phyloP scores from a whole-genome alignment of 2,888 invertebrate genomes.

The Cephus spinipes region DNA sequence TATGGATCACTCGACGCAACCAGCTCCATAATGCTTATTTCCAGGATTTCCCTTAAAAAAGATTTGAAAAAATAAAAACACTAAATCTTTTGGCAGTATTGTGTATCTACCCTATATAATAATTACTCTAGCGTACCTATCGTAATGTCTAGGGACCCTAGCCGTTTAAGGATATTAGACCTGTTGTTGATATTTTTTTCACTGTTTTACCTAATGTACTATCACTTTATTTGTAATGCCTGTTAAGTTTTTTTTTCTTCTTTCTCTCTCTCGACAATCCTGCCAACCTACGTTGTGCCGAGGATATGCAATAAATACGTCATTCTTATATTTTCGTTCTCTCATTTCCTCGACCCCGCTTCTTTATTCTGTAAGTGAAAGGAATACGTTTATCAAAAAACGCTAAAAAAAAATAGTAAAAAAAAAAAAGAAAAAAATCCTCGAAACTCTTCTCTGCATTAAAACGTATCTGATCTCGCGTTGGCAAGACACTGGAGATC shows the following conservation, averaged over 20 bases:
- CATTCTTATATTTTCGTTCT: constrained; percentile 30
- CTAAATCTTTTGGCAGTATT: constrained; percentile 27
- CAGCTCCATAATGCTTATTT: background rate
- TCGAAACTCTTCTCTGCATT: background rate
- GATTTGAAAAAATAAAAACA: constrained; percentile 13
- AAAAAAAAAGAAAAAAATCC: background rate
- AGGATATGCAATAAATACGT: constrained; percentile 43
- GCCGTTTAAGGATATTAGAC: constrained; percentile 33
- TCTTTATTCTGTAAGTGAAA: background rate
- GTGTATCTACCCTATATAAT: constrained; percentile 37
- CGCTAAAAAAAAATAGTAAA: background rate
- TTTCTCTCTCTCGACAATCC: constrained; percentile 25
- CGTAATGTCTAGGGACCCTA: constrained; percentile 32
- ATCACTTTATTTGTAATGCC: constrained; percentile 33
- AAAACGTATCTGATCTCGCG: background rate
- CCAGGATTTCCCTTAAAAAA: constrained; percentile 8
- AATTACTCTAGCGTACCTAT: constrained; percentile 32
- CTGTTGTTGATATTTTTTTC: constrained; percentile 45
- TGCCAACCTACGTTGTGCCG: constrained; percentile 31
- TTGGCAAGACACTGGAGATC: background rate
- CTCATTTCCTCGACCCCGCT: background rate
- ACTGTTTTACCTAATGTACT: constrained; percentile 37
- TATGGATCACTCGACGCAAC: background rate
- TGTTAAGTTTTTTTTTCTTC: constrained; percentile 37
- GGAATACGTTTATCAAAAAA: background rate